Conservation (phyloP, 2,113 vertebrate species). For the Nothoprocta perdicaria region DNA sequence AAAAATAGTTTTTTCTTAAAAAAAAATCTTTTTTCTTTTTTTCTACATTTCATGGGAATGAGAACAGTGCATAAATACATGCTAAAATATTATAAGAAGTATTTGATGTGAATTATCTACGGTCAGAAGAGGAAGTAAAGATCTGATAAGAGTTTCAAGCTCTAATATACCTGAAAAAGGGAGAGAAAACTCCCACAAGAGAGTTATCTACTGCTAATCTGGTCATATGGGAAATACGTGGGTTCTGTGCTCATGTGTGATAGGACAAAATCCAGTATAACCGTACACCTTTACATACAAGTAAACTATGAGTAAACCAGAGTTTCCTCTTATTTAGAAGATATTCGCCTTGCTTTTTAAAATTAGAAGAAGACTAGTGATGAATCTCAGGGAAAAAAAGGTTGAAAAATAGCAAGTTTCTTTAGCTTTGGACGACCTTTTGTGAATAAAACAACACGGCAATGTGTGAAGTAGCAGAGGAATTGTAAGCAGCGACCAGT, state of each 20-base stretch:
- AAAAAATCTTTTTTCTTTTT: background rate
- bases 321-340: background rate
- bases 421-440: slow-evolving; percentile 4
- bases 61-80: background rate
- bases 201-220: background rate
- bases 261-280: background rate
- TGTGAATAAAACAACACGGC: background rate
- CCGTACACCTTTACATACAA: background rate
- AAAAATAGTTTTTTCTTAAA: background rate
- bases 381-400: slow-evolving; percentile 1
- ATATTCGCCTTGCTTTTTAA: background rate
- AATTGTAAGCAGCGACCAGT: slow-evolving; percentile 16
- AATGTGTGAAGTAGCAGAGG: slow-evolving; percentile 37
- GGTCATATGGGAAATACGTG: background rate
- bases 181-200: background rate
- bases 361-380: background rate
- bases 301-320: background rate
- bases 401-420: background rate
- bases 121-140: slow-evolving; percentile 13
- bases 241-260: background rate
- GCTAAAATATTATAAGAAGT: background rate
- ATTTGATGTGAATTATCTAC: background rate
- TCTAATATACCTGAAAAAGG: background rate
- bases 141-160: background rate
- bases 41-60: background rate